Percentiles rank a stretch among this genome's conserved stretches.
These are phyloP conservation scores for Chauna torquata DNA, from an alignment of 2,113 vertebrate species.

Conservation along the genomic window DNA sequence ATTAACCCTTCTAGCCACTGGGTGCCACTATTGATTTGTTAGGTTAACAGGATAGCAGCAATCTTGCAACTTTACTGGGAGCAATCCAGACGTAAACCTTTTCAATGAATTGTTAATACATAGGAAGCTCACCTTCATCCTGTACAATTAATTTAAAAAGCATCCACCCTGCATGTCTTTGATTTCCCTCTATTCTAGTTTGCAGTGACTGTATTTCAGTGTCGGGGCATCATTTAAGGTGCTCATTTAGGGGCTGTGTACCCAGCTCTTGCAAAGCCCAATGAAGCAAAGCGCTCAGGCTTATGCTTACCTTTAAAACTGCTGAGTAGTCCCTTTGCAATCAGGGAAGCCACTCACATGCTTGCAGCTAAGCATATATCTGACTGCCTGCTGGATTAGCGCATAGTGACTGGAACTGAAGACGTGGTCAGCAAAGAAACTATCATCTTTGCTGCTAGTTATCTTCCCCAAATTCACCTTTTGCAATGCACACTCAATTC, in stretches of 20 bases:
- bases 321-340: background rate
- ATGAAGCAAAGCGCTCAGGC: background rate
- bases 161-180: background rate
- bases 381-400: background rate
- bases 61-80: background rate
- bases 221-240: background rate
- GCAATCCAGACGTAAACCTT: background rate
- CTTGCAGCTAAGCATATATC: background rate
- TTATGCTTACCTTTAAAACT: background rate
- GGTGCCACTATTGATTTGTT: slow-evolving; percentile 68
- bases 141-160: background rate
- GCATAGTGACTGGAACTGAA: background rate
- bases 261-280: background rate
- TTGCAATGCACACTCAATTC: background rate
- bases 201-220: background rate
- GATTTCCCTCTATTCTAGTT: background rate
- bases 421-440: background rate
- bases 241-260: background rate
- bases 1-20: slow-evolving; percentile 71
- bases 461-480: background rate
- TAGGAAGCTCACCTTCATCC: background rate
- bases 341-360: background rate
- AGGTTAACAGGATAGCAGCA: slow-evolving; percentile 16
- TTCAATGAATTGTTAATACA: background rate
- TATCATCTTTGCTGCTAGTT: background rate